phyloP scores from a whole-genome alignment of 1,140 invertebrate genomes.

The Anastatus disparis region DNA sequence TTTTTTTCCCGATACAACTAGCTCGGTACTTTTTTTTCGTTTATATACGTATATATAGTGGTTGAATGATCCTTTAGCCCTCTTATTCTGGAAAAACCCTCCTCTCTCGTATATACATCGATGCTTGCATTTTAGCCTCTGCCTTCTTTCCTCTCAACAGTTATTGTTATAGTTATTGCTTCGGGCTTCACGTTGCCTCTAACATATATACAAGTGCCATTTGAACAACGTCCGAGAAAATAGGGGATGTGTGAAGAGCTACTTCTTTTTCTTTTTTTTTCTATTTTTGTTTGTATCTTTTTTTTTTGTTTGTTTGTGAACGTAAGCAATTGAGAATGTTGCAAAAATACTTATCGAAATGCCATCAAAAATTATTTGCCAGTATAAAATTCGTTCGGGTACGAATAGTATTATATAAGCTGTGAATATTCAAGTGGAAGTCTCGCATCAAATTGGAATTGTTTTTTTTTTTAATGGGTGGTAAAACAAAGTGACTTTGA shows the following conservation, averaged over 20 bases:
- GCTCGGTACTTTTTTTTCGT: background rate
- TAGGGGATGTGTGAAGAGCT: too few relatives aligned
- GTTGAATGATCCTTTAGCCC: background rate
- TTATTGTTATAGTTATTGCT: slow-evolving; percentile 33
- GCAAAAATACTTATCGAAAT: background rate
- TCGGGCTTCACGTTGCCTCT: background rate
- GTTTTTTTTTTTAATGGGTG: background rate
- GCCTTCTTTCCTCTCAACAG: slow-evolving; percentile 16
- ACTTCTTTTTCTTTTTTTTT: too few relatives aligned
- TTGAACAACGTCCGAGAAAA: background rate
- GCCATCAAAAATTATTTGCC: slow-evolving; percentile 8
- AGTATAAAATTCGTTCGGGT: background rate
- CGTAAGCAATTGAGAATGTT: background rate
- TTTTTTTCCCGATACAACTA: background rate
- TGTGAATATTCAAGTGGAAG: slow-evolving; percentile 17
- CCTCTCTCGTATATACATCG: background rate
- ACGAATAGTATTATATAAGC: too few relatives aligned
- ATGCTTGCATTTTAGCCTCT: background rate
- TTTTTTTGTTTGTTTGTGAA: too few relatives aligned
- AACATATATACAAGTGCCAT: slow-evolving; percentile 11
- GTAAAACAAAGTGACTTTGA: background rate
- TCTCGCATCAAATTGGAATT: slow-evolving; percentile 17
- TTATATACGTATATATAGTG: background rate
- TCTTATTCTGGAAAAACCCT: background rate
- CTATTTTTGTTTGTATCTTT: too few relatives aligned